Evolutionary conservation across 2,888 invertebrate species (phyloP), one percentile per base, ranked within the genome.

Genomic region (Drosophila borborema): DNA sequence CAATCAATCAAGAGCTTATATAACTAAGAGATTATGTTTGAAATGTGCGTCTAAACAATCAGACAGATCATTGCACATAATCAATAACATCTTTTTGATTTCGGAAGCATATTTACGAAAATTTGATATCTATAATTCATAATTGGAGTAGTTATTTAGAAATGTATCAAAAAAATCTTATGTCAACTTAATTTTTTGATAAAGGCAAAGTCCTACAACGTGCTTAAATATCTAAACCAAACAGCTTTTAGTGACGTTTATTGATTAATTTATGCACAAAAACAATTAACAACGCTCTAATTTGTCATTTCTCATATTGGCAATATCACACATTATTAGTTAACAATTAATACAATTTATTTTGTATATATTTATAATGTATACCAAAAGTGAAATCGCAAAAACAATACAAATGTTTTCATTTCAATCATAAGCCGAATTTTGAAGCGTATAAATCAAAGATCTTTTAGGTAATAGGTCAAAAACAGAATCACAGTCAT

Each of bases 271-370:
- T 16, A n/a, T 8, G n/a, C 28, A 49, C 10, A 46, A 46, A 51
- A 51, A 34, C 49, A 51, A 51, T 51, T 51, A 51, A 51, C 34
- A 51, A 12, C 12, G 5, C 49, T 18, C 49, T 51, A 51, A 51
- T 51, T 51, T 18, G 34, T 51, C 18, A 51, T 6, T 7, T 18
- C 5, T 18, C 49, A 31, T 34, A 12, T 34, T 12, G n/a, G 12
- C 0, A 51, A 18, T 18, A 18, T 51, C 34, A 7, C 49, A 51
- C 18, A 51, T 51, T 34, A 49, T 51, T 51, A 51, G 31, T 51
- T 51, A 49, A 49, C 12, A 34, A 51, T 51, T 28, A 28, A 28
- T 28, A 28, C 12, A 51, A 34, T 34, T 28, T 28, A 2, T 28
- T n/a, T n/a, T n/a, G n/a, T n/a, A n/a, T n/a, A n/a, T n/a, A n/a